Evolutionary conservation across 2,113 vertebrate genomes (phyloP), one percentile per base, ranked within the genome.

Genomic region (Xiphophorus maculatus): DNA sequence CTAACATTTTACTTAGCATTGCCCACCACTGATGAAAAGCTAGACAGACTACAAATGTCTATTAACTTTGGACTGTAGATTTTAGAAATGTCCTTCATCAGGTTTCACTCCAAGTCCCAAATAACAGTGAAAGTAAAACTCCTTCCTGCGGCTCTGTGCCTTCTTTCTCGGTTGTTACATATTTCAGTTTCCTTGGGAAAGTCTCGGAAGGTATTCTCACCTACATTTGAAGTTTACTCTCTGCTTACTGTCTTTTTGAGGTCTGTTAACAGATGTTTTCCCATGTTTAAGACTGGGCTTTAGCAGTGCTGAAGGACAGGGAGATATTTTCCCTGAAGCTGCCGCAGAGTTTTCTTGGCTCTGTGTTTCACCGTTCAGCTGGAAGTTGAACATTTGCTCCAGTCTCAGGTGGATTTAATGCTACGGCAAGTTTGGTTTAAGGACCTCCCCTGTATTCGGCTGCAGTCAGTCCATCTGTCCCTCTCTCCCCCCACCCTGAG

Each of bases 231-330:
- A 42, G 58, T 62, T 71, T 71, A 29, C 15, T 27, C 1, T 27
- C 17, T 61, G 69, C 32, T 61, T 61, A 5, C 25, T 71, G 54
- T 25, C n/a, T 42, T 27, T 42, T 44, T 12, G 15, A 35, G 42
- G 63, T 19, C 40, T 65, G 25, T 48, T 65, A 73, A 35, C 71
- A 73, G 71, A 73, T 63, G 61, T 63, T 73, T 40, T 44, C 12
- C 44, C 63, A 28, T 40, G 35, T 63, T 63, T 63, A 13, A 73
- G 37, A 48, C 27, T 30, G 17, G 58, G 28, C 51, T 32, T 70
- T 60, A 35, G 69, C 7, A 2, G 25, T 12, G 29, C 48, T 72
- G 71, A 63, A 73, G 60, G 32, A 61, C 51, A 71, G 33, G 17
- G 7, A 71, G 51, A 40, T 40, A 27, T n/a, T 37, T 71, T 61